Base-by-base conservation (phyloP, 2,113 vertebrate species). In the Lasiurus cinereus region DNA sequence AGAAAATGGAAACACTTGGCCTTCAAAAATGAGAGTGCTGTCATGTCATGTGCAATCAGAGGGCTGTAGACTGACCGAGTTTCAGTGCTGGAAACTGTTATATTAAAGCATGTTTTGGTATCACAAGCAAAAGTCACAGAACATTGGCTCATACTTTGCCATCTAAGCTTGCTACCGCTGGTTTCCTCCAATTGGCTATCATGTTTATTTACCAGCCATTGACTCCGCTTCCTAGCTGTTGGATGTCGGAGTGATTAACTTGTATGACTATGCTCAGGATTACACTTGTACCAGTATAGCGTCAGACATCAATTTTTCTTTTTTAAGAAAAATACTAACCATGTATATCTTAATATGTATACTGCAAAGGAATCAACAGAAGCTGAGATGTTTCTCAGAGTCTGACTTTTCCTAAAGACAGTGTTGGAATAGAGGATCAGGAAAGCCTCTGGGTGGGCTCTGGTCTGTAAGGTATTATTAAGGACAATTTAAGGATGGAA, bases 31-130 rank as follows among this genome's bases (percentile, higher is more conserved):
- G 88, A 24, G 59, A 80, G 87, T 83, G 54, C 33, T 67, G 22
- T 93, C 88, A 91, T 85, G 93, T 94, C 69, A 74, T 11, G 22
- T 76, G 33, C 56, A 67, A 29, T 88, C 73, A 91, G 83, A 93
- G 50, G 50, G 72, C 66, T 85, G 31, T 5, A 52, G 94, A 67
- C 50, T 66, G 88, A 56, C 69, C 69, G 93, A 87, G 31, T n/a
- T 39, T 46, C 62, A 36, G 15, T 21, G 79, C 76, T 79, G 64
- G 83, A 83, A 84, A 87, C 90, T 67, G 66, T 77, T 90, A 54
- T 83, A 11, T 69, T 24, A 82, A 90, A 88, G 79, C 12, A 19
- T 8, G 27, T 77, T 67, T 94, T 73, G 59, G 76, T 78, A 9
- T 64, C 39, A 13, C 24, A 21, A 70, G 90, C 27, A 64, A 36